These are phyloP conservation scores for Microctenopoma stevenorrisi DNA, from an alignment of 2,797 vertebrate species.

Conservation along the genomic window DNA sequence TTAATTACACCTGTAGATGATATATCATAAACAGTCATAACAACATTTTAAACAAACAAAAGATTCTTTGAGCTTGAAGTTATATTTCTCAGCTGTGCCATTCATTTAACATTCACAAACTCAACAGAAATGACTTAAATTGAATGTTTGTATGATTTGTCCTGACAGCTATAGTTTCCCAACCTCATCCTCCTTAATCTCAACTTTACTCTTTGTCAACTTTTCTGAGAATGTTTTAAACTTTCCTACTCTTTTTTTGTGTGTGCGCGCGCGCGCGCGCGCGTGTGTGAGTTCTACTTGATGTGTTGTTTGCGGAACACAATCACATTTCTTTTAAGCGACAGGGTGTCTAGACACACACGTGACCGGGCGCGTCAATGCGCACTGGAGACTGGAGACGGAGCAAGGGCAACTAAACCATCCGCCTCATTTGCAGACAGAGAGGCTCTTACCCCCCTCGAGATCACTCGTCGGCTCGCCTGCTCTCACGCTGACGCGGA, in stretches of 20 bases:
- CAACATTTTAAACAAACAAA: not conserved
- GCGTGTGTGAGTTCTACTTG: slow-evolving; percentile 74
- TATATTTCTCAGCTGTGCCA: too few species aligned
- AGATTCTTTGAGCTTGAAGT: not conserved
- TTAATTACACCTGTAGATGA: not conserved
- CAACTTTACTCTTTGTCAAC: slow-evolving; percentile 48
- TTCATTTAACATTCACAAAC: not conserved
- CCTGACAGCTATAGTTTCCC: not conserved
- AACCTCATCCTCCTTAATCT: not conserved
- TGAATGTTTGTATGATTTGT: not conserved
- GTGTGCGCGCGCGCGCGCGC: not conserved
- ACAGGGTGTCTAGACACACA: slow-evolving; percentile 98
- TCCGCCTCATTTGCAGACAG: slow-evolving; percentile 77
- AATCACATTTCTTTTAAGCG: slow-evolving; percentile 93
- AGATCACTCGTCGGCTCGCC: slow-evolving; percentile 73
- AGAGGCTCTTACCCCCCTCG: slow-evolving; percentile 51
- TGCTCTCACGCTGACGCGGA: slow-evolving; percentile 56
- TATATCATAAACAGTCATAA: not conserved
- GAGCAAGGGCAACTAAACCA: slow-evolving; percentile 82
- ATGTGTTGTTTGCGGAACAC: slow-evolving; percentile 96
- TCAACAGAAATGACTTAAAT: not conserved
- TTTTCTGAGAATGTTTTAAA: slow-evolving; percentile 53
- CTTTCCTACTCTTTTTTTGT: slow-evolving; percentile 39
- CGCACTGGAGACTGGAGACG: slow-evolving; percentile 85
- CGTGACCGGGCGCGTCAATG: slow-evolving; percentile 93